Evolutionary conservation across 1,140 invertebrate genomes (phyloP).

Genomic region (Sarcophaga peregrina): DNA sequence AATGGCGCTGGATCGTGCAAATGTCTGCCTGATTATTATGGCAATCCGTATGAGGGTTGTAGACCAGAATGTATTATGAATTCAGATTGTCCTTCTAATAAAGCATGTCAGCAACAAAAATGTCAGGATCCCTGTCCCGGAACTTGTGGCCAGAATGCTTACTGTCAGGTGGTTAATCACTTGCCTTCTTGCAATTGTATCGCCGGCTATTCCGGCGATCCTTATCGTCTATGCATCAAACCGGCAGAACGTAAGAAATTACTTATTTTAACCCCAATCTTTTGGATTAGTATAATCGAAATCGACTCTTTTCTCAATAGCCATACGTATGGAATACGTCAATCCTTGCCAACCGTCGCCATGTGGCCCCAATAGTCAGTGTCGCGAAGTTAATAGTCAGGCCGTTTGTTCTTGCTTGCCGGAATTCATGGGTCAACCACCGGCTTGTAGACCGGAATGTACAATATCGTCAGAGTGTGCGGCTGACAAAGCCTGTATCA

Average conservation of each 20-base stretch:
- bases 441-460: constrained; percentile 75
- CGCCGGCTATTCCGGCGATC: constrained; percentile 75
- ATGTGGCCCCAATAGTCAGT: constrained; percentile 75
- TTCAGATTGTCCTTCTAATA: constrained; percentile 76
- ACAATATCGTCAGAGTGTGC: constrained; percentile 75
- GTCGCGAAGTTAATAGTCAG: constrained; percentile 71
- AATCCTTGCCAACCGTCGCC: constrained; percentile 76
- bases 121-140: constrained; percentile 81
- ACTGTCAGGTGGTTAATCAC: constrained; percentile 80
- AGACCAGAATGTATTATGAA: constrained; percentile 75
- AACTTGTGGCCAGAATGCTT: constrained; percentile 77
- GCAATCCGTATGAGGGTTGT: constrained; percentile 82
- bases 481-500: constrained; percentile 74
- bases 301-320: constrained; percentile 46
- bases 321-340: constrained; percentile 59
- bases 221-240: constrained; percentile 70
- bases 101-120: constrained; percentile 76
- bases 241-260: constrained; percentile 61
- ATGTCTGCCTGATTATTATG: constrained; percentile 78
- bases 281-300: not conserved
- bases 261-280: not conserved
- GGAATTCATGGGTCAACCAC: constrained; percentile 72
- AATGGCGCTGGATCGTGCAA: constrained; percentile 76
- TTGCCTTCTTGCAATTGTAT: constrained; percentile 77
- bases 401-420: constrained; percentile 76